Evolutionary conservation across 2,797 vertebrate genomes (phyloP).

Genomic region (Capromys pilorides): DNA sequence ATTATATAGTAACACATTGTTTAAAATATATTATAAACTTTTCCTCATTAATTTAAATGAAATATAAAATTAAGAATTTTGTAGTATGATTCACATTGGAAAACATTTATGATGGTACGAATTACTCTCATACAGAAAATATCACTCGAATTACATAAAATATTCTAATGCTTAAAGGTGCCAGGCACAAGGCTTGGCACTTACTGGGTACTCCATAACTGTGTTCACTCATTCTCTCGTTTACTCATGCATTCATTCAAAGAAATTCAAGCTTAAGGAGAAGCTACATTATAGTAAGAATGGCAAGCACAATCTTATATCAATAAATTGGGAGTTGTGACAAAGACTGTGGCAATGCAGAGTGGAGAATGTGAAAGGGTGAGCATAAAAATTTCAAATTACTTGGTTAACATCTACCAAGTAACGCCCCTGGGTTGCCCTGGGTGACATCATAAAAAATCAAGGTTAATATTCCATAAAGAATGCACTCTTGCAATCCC

Average conservation of each 20-base stretch:
- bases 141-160: not conserved
- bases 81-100: constrained; percentile 27
- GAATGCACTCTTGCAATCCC: not conserved
- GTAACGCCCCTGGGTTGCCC: not conserved
- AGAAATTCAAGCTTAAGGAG: not conserved
- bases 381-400: not conserved
- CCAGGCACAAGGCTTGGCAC: not conserved
- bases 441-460: not conserved
- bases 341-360: constrained; percentile 66
- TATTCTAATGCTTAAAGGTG: not conserved
- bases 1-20: constrained; percentile 62
- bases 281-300: not conserved
- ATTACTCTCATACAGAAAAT: constrained; percentile 54
- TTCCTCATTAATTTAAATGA: constrained; percentile 75
- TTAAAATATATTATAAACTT: constrained; percentile 80
- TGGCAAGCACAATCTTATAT: constrained; percentile 42
- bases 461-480: not conserved
- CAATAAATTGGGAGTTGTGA: not conserved
- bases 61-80: constrained; percentile 70
- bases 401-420: not conserved
- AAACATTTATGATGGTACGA: constrained; percentile 57
- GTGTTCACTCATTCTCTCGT: not conserved
- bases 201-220: fast-evolving
- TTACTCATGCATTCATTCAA: not conserved
- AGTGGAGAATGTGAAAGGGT: not conserved